Percentiles rank a stretch among this genome's conserved stretches.
phyloP scores from a whole-genome alignment of 92 coral and sea anemone genomes.

The Bergia sp. region DNA sequence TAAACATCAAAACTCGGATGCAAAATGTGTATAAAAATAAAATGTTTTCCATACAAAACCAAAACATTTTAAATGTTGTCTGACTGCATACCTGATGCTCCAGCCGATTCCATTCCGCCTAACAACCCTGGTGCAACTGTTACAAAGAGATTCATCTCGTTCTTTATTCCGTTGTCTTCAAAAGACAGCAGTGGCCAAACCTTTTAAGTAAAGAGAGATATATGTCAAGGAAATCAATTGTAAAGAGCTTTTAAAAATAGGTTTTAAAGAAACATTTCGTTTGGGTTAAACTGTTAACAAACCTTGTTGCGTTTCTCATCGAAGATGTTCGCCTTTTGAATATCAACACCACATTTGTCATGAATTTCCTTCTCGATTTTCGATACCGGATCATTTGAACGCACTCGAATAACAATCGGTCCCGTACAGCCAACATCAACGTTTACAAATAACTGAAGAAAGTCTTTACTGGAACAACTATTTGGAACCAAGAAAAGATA shows the following conservation, averaged over 20 bases:
- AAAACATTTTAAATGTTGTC: no score
- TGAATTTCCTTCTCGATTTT: background rate
- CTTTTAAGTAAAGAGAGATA: background rate
- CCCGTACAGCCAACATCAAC: conserved; percentile 18
- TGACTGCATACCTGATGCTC: conserved; percentile 2
- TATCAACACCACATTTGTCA: conserved; percentile 26
- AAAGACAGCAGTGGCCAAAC: conserved; percentile 35
- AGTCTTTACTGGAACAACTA: background rate
- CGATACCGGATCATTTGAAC: conserved; percentile 24
- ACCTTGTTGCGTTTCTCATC: conserved; percentile 40
- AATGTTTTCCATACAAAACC: no score
- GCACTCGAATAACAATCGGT: conserved; percentile 33
- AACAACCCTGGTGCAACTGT: background rate
- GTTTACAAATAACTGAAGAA: conserved; percentile 33
- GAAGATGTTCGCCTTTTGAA: conserved; percentile 6
- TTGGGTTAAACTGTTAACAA: background rate
- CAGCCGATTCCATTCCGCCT: conserved; percentile 31
- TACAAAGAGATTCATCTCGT: conserved; percentile 27
- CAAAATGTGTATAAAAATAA: no score
- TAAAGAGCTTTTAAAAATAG: no score
- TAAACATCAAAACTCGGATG: no score
- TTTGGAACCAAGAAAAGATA: background rate
- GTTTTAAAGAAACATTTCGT: background rate
- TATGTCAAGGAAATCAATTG: background rate
- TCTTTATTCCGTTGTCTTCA: conserved; percentile 39